Percentiles rank a stretch among this genome's conserved stretches.
Conservation (phyloP, 2,113 vertebrate genomes). For the Oncorhynchus gorbuscha region DNA sequence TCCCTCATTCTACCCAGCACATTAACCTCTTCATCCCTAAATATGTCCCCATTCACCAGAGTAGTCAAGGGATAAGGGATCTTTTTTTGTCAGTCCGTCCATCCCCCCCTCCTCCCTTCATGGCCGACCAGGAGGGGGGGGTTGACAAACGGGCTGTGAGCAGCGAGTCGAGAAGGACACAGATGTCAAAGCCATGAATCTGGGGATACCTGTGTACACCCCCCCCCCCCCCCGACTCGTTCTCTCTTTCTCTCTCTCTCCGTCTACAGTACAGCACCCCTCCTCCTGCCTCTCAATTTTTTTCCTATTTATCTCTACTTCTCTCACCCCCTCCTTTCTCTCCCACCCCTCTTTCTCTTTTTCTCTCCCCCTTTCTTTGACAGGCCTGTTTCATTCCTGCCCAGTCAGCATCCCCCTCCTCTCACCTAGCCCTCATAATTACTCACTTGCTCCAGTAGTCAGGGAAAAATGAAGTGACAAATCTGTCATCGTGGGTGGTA, state of each 20-base stretch:
- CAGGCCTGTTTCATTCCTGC: constrained; percentile 55
- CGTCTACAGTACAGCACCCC: constrained; percentile 16
- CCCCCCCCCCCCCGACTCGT: not conserved
- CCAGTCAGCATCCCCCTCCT: constrained; percentile 72
- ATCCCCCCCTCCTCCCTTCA: constrained; percentile 31
- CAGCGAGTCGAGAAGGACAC: constrained; percentile 95
- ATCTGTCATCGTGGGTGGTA: constrained; percentile 47
- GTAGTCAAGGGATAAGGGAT: constrained; percentile 55
- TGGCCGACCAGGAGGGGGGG: constrained; percentile 62
- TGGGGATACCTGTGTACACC: constrained; percentile 50
- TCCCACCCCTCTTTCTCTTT: constrained; percentile 65
- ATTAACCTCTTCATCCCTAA: constrained; percentile 69
- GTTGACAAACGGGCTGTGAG: constrained; percentile 85
- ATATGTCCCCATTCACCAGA: constrained; percentile 49
- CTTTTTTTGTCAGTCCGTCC: not conserved
- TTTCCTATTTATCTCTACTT: not conserved
- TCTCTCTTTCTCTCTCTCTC: not conserved
- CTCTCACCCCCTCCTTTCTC: constrained; percentile 16
- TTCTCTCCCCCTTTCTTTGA: constrained; percentile 31
- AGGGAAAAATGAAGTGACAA: constrained; percentile 64
- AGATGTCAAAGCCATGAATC: constrained; percentile 94
- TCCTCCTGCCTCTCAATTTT: not conserved
- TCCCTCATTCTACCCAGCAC: constrained; percentile 56
- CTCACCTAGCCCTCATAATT: constrained; percentile 74
- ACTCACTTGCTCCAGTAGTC: constrained; percentile 71